These are phyloP conservation scores for Gila orcuttii DNA, from an alignment of 2,113 vertebrate species.

Conservation along the genomic window DNA sequence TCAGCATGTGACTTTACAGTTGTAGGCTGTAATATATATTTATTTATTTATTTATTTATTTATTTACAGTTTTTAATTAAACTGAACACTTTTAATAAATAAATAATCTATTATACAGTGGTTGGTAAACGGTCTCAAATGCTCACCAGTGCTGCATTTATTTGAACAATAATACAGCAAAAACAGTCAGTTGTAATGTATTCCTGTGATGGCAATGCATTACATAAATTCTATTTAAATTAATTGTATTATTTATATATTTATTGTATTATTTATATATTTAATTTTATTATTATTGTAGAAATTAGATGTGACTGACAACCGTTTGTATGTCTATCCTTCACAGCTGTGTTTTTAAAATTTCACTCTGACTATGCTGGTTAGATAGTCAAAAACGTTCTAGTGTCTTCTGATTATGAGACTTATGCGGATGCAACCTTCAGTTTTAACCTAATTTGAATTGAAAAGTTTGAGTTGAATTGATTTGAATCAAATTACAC, in stretches of 20 bases:
- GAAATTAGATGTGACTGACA: not conserved
- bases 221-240: not conserved
- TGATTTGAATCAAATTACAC: constrained; percentile 30
- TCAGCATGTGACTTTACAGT: not conserved
- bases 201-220: too few relatives aligned
- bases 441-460: constrained; percentile 6
- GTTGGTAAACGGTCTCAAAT: not conserved
- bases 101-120: not conserved
- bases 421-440: constrained; percentile 28
- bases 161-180: not conserved
- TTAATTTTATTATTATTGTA: not conserved
- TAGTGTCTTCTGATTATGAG: not conserved
- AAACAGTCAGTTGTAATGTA: too few relatives aligned
- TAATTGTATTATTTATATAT: not conserved
- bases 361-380: not conserved
- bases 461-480: constrained; percentile 22
- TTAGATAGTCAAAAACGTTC: not conserved
- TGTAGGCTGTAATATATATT: not conserved
- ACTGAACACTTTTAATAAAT: not conserved
- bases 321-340: not conserved
- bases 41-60: not conserved
- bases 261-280: not conserved
- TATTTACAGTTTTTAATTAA: not conserved
- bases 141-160: not conserved
- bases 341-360: not conserved